phyloP scores from a whole-genome alignment of 2,797 vertebrate species.

The Myotis findleyi region DNA sequence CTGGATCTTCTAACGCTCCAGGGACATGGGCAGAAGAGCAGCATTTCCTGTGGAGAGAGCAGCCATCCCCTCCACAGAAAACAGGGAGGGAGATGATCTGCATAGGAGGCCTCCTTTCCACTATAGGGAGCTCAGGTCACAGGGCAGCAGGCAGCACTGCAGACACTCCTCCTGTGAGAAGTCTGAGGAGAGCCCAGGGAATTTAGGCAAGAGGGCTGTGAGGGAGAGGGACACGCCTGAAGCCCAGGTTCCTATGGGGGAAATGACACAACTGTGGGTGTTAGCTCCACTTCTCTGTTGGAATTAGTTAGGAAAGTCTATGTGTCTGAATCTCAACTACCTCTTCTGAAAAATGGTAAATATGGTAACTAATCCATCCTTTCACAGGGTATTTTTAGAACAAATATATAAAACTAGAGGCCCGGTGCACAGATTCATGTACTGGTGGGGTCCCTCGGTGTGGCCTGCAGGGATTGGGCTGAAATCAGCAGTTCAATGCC shows the following conservation, averaged over 20 bases:
- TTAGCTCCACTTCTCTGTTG: not conserved
- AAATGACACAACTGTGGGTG: not conserved
- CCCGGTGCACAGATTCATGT: too few relatives aligned
- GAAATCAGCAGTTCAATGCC: too few relatives aligned
- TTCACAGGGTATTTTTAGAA: not conserved
- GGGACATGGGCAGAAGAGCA: not conserved
- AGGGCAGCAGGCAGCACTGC: fast-evolving
- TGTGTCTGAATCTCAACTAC: not conserved
- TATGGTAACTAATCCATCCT: not conserved
- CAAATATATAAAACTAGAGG: not conserved
- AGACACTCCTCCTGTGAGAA: not conserved
- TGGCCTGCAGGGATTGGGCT: too few relatives aligned
- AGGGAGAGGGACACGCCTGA: not conserved
- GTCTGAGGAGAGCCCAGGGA: not conserved
- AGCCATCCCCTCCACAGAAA: not conserved
- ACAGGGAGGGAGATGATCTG: not conserved
- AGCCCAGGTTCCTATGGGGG: not conserved
- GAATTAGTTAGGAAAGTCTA: not conserved
- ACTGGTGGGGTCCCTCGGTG: too few relatives aligned
- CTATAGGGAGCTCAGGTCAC: not conserved
- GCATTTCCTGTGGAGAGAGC: not conserved
- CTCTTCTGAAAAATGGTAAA: not conserved
- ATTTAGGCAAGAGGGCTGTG: not conserved
- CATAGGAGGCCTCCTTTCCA: not conserved
- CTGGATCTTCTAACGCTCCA: not conserved